Evolutionary conservation across 2,113 vertebrate species (phyloP), one percentile per base, ranked within the genome.

Genomic region (Erinaceus europaeus): DNA sequence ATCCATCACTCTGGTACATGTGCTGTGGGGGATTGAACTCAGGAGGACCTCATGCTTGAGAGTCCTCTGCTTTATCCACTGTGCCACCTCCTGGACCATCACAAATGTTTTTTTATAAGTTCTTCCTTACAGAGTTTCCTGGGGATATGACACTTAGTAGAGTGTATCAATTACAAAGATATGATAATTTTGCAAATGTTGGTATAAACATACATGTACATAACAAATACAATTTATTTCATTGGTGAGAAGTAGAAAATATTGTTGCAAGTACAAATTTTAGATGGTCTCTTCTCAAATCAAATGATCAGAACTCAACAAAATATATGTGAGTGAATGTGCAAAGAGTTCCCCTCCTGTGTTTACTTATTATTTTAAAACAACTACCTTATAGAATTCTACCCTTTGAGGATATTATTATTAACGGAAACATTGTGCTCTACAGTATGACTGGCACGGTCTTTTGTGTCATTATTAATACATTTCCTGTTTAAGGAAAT

Each of bases 381-480:
- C 32, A 64, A 73, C 57, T 75, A 62, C 25, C 4, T 44, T 91
- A 82, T 79, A 91, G 61, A 69, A 86, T 88, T 82, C 74, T 62
- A 76, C 38, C 73, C 76, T 94, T 92, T 92, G 95, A 94, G 88
- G 40, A 78, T 78, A 77, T 38, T 79, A 92, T 91, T 90, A 72
- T 93, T 90, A 90, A 92, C 52, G 89, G 87, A 89, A 92, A 74
- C 44, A 79, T n/a, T 90, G 89, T 79, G 64, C 75, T 93, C 71
- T 86, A 38, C 90, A 92, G 87, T 80, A 74, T 92, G 86, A 93
- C 89, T 91, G 55, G 48, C 72, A 38, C 91, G 91, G 29, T 93
- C 0, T 93, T 94, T 95, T 96, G 93, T 96, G 92, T 75, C 84
- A 93, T 94, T 95, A 93, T 91, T 96, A 94, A 94, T 95, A 80